Percentiles rank a stretch among this genome's conserved stretches.
phyloP scores from a whole-genome alignment of 35 echinoderm and acorn worm genomes.

The Lytechinus pictus region DNA sequence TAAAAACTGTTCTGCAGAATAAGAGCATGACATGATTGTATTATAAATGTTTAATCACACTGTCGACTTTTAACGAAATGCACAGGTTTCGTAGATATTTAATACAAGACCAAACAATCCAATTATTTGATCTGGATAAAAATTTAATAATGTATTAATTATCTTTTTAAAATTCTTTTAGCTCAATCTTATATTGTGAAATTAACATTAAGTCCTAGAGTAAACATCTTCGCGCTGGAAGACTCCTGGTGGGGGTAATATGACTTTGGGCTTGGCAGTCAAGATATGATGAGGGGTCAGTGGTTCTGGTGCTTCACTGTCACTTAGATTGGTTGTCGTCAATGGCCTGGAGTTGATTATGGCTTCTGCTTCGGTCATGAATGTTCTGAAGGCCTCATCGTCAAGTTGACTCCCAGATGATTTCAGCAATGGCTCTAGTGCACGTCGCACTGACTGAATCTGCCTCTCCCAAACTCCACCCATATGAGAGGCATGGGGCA shows the following conservation, averaged over 20 bases:
- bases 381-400: slow-evolving; percentile 68
- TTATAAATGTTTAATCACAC: too few relatives aligned
- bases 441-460: slow-evolving; percentile 57
- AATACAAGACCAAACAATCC: too few relatives aligned
- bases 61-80: too few relatives aligned
- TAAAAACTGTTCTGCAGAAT: too few relatives aligned
- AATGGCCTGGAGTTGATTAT: slow-evolving; percentile 80
- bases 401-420: slow-evolving; percentile 59
- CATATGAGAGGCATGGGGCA: slow-evolving; percentile 61
- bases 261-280: slow-evolving; percentile 68
- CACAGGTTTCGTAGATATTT: too few relatives aligned
- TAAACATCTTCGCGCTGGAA: slow-evolving; percentile 61
- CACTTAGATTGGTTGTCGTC: slow-evolving; percentile 51
- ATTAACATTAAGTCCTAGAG: not conserved
- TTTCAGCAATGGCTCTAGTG: slow-evolving; percentile 51
- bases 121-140: too few relatives aligned
- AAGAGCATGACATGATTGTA: too few relatives aligned
- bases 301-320: slow-evolving; percentile 66
- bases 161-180: too few relatives aligned
- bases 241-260: slow-evolving; percentile 66
- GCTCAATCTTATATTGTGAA: too few relatives aligned
- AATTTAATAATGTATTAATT: too few relatives aligned
- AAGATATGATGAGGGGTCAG: slow-evolving; percentile 84
- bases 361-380: slow-evolving; percentile 75
- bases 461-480: slow-evolving; percentile 66